A percentile compares a stretch with the other conserved stretches of the same genome.
phyloP scores from a whole-genome alignment of 2,888 invertebrate genomes.

The Dexiosoma caninum region DNA sequence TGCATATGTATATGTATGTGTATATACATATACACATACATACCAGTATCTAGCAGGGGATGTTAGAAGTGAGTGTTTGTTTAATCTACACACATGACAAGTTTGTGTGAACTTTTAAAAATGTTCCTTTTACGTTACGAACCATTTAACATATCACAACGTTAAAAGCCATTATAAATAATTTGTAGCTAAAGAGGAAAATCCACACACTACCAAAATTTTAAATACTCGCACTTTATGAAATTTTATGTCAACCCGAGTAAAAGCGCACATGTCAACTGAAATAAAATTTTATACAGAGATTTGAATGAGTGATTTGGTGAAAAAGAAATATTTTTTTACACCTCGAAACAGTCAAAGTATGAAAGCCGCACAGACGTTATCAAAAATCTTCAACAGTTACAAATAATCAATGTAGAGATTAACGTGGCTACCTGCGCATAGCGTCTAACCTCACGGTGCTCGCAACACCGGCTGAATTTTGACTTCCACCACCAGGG shows the following conservation, averaged over 20 bases:
- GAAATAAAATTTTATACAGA: background rate
- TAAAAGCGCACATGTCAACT: background rate
- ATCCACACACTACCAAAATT: background rate
- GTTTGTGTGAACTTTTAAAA: conserved; percentile 35
- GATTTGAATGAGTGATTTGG: background rate
- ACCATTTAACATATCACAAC: conserved; percentile 56
- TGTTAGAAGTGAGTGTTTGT: conserved; percentile 11
- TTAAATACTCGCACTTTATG: no score
- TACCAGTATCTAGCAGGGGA: background rate
- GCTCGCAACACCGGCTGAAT: no score
- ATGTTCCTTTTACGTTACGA: conserved; percentile 20
- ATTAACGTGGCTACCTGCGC: no score
- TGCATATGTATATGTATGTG: background rate
- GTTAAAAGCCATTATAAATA: conserved; percentile 57
- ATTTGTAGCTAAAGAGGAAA: conserved; percentile 46
- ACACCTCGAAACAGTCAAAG: background rate
- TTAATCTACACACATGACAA: conserved; percentile 27
- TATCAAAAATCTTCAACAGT: background rate
- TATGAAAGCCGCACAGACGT: background rate
- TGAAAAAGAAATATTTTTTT: background rate
- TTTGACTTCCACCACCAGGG: no score
- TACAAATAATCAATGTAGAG: background rate
- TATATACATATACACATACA: background rate
- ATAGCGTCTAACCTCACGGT: no score
- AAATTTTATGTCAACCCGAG: background rate